phyloP scores from a whole-genome alignment of 1,140 invertebrate species.

The Sarcophaga bullata region DNA sequence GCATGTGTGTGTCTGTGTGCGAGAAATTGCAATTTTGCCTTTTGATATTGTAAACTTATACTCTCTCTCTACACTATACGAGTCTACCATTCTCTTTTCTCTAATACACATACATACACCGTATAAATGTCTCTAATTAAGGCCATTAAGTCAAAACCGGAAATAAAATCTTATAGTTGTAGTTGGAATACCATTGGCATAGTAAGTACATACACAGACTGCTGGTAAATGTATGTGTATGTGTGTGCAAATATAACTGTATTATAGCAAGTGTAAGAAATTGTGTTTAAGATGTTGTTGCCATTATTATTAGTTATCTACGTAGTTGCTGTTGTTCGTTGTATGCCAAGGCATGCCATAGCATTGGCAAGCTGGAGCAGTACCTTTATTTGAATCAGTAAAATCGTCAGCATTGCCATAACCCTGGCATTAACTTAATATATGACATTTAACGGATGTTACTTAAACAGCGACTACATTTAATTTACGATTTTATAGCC shows the following conservation, averaged over 20 bases:
- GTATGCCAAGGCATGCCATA: too few relatives aligned
- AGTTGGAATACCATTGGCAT: constrained; percentile 2
- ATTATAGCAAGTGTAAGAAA: not conserved
- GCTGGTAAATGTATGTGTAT: not conserved
- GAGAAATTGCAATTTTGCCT: constrained; percentile 1
- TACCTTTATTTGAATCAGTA: too few relatives aligned
- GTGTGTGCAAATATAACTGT: not conserved
- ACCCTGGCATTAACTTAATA: constrained; percentile 29
- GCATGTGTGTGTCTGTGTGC: not conserved
- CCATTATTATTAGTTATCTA: not conserved
- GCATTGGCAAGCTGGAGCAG: too few relatives aligned
- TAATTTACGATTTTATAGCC: constrained; percentile 2
- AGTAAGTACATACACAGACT: not conserved
- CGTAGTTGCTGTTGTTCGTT: not conserved
- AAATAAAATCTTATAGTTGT: constrained; percentile 27
- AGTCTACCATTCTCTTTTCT: not conserved
- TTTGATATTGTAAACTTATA: not conserved
- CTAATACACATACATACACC: not conserved
- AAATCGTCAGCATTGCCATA: not conserved
- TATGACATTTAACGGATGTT: constrained; percentile 37
- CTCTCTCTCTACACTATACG: too few relatives aligned
- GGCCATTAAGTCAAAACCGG: constrained; percentile 36
- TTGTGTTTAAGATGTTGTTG: not conserved
- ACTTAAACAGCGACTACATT: constrained; percentile 22
- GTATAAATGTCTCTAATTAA: constrained; percentile 30